Percentiles rank a stretch among this genome's conserved stretches.
phyloP scores from a whole-genome alignment of 2,113 vertebrate genomes.

The Alosa alosa region DNA sequence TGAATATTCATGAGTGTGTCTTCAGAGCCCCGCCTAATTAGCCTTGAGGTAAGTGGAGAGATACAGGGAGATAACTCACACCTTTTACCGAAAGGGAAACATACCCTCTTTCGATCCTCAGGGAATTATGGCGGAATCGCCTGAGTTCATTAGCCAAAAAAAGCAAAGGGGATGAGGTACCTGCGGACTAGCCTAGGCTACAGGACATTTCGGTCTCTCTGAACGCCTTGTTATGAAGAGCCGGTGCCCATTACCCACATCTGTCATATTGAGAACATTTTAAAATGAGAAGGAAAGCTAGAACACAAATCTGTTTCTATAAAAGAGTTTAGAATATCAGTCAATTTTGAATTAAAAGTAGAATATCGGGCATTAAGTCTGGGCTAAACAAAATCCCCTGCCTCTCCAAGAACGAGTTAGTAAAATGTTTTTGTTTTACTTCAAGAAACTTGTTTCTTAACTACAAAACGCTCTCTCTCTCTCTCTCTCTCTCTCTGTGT shows the following conservation, averaged over 20 bases:
- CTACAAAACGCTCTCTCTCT: too few species aligned
- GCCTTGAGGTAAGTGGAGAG: slow-evolving; percentile 66
- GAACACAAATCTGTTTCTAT: neutral
- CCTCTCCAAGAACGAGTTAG: neutral
- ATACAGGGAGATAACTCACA: slow-evolving; percentile 72
- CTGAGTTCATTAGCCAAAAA: slow-evolving; percentile 77
- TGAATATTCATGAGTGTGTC: slow-evolving; percentile 77
- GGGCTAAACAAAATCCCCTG: neutral
- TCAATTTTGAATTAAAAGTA: neutral
- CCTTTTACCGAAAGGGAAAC: slow-evolving; percentile 74
- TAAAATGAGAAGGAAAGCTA: neutral
- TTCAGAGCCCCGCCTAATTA: slow-evolving; percentile 80
- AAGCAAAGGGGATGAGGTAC: slow-evolving; percentile 57
- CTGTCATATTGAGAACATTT: slow-evolving; percentile 62
- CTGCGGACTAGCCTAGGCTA: slow-evolving; percentile 61
- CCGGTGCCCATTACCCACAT: slow-evolving; percentile 72
- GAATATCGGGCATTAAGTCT: neutral
- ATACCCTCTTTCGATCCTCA: slow-evolving; percentile 60
- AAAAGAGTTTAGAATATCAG: neutral
- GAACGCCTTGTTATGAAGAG: slow-evolving; percentile 59
- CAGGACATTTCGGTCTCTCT: slow-evolving; percentile 63
- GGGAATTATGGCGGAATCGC: slow-evolving; percentile 72
- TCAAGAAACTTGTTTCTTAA: neutral
- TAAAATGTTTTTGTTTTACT: neutral
- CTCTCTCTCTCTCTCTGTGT: too few species aligned